Evolutionary conservation across 1,140 invertebrate genomes (phyloP), one percentile per base, ranked within the genome.

Genomic region (Octopus bimaculoides): DNA sequence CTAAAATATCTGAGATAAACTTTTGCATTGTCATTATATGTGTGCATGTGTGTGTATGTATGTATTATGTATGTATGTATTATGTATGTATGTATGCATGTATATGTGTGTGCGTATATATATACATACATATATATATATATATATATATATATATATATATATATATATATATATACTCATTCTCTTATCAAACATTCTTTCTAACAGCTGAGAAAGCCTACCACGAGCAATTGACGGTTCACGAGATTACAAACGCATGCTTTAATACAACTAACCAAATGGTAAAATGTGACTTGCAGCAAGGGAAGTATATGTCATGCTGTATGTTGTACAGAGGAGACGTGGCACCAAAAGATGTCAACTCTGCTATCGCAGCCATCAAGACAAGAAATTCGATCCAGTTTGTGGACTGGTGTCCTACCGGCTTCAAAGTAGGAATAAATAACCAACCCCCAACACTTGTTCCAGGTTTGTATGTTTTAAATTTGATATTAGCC

Each of bases 201-300:
- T 77, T 56, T 77, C 26, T 84, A 74, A 83, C 86, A 82, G 85
- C 87, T 14, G 86, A 87, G 78, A 88, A 88, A 80, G 87, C 87
- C 0, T 87, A 85, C 79, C 88, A 89, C 75, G 88, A 89, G 81
- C 88, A 89, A 82, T 76, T 88, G 77, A 85, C 85, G 0, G 88
- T 96, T 9, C 92, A 93, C 54, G 95, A 96, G 88, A 96, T 96
- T 56, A 88, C 88, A 73, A 86, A 87, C 54, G 84, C 94, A 10
- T 96, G 95, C 89, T 96, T 96, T 90, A 94, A 96, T 88, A 94
- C 95, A 53, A 93, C 93, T 84, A 96, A 96, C 91, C 95, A 96
- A 92, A 96, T 96, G 95, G 95, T 96, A n/a, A 96, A 96, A 89
- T 96, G 95, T 89, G 95, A 96, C 89, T 95, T 95, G 8, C 92